These are phyloP conservation scores for Venustaconcha ellipsiformis DNA, from an alignment of 1,140 invertebrate genomes.

Conservation along the genomic window DNA sequence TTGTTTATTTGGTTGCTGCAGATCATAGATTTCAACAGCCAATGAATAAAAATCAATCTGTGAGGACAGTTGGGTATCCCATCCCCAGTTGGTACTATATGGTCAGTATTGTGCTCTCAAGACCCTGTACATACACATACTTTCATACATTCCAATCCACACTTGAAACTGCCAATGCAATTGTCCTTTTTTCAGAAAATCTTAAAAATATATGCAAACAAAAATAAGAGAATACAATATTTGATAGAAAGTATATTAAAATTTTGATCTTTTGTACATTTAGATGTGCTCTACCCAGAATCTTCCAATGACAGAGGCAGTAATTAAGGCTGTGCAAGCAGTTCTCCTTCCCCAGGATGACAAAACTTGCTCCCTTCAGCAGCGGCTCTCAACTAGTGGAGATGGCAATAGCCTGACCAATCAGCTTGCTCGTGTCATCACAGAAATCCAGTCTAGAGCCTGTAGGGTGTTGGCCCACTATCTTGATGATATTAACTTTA, in stretches of 20 bases:
- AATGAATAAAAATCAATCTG: no score
- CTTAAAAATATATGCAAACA: neutral
- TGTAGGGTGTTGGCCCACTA: conserved; percentile 63
- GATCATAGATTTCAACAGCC: no score
- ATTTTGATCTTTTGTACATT: conserved; percentile 8
- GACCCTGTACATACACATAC: neutral
- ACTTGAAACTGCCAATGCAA: neutral
- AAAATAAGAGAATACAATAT: neutral
- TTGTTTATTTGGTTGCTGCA: no score
- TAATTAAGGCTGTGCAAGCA: conserved; percentile 60
- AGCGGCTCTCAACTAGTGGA: conserved; percentile 50
- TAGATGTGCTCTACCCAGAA: conserved; percentile 56
- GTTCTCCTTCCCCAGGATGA: conserved; percentile 57
- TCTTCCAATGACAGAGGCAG: conserved; percentile 56
- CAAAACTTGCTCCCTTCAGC: conserved; percentile 49
- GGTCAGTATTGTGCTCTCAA: neutral
- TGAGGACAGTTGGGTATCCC: no score
- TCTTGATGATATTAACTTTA: conserved; percentile 62
- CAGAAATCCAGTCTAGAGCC: conserved; percentile 66
- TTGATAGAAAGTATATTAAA: neutral
- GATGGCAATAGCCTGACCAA: conserved; percentile 63
- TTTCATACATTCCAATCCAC: neutral
- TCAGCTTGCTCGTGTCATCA: conserved; percentile 63
- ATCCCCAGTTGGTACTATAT: no score
- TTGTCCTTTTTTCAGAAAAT: neutral